Base-by-base conservation (phyloP, 2,888 invertebrate species). In the Cantharis rustica region DNA sequence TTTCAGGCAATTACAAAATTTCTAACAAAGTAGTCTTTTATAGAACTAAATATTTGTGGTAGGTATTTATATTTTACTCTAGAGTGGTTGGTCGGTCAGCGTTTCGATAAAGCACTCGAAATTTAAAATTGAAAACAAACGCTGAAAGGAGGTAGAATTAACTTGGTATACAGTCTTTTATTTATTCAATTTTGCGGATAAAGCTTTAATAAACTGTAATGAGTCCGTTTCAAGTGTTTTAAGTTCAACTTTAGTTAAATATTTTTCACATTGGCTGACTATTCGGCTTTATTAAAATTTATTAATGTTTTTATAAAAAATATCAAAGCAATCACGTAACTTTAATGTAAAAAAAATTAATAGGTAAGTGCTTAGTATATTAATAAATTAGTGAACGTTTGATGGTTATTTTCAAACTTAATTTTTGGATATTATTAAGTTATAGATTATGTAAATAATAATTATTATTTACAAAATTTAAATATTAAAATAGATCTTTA, bases 121-220 rank as follows among this genome's bases (percentile, higher is more conserved):
- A 81, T 79, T 77, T 80, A 80, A 81, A 81, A 72, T 69, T 72
- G 69, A 75, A 75, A 77, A 81, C 81, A 81, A 81, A 80, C 74
- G 78, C 73, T 79, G 77, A 79, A 77, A 73, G 72, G 79, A 80
- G 69, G 75, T 73, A 74, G 79, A 79, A 78, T 81, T 80, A 81
- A 81, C 81, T 81, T 81, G 77, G 81, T 80, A 81, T 80, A 81
- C 80, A 81, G 79, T 81, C 80, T 79, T 81, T 81, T 81, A 81
- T 81, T 80, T 78, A 78, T 78, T 78, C 78, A 78, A 75, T 73
- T 74, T 73, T 73, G 73, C 73, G 71, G 68, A 75, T 78, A 78
- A 78, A 75, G 75, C 75, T 73, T 78, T 75, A 72, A 75, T 73
- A 61, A 73, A 23, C 66, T 71, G 70, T 78, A 73, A 71, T 77